phyloP scores from a whole-genome alignment of 2,113 vertebrate genomes.

The Hippocampus barbouri region DNA sequence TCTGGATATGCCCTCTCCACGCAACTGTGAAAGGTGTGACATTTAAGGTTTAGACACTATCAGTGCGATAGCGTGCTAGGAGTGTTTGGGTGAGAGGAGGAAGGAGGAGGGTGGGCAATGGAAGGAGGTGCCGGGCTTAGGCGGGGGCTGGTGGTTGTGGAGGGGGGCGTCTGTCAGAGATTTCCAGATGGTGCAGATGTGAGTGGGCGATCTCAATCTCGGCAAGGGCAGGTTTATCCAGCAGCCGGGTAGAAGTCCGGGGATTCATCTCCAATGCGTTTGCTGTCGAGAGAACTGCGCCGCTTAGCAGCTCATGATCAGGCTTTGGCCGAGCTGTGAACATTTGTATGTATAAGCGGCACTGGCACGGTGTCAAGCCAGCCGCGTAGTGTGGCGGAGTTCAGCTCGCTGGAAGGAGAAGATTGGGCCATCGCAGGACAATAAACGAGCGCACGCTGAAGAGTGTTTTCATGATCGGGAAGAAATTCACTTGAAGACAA shows the following conservation, averaged over 20 bases:
- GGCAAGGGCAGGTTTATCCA: slow-evolving; percentile 53
- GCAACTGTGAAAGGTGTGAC: slow-evolving; percentile 46
- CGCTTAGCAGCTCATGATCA: slow-evolving; percentile 42
- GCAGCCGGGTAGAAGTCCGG: slow-evolving; percentile 33
- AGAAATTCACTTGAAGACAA: neutral
- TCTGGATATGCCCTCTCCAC: slow-evolving; percentile 59
- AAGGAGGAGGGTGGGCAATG: neutral
- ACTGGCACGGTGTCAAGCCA: slow-evolving; percentile 25
- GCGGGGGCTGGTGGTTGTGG: neutral
- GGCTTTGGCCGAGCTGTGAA: slow-evolving; percentile 30
- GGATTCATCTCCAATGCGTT: slow-evolving; percentile 36
- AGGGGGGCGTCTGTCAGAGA: slow-evolving; percentile 16
- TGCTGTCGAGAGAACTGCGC: slow-evolving; percentile 36
- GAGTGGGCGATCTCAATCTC: slow-evolving; percentile 59
- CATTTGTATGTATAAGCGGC: slow-evolving; percentile 25
- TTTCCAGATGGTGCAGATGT: slow-evolving; percentile 62
- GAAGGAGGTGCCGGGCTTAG: neutral
- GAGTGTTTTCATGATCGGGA: no score
- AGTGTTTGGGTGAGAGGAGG: slow-evolving; percentile 24
- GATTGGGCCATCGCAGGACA: neutral
- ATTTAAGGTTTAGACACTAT: slow-evolving; percentile 58
- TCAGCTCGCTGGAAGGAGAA: slow-evolving; percentile 21
- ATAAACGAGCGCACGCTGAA: neutral
- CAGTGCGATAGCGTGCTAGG: slow-evolving; percentile 39
- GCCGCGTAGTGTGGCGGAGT: slow-evolving; percentile 28